These are phyloP conservation scores for Aphidius colemani DNA, from an alignment of 2,888 invertebrate species.

Conservation along the genomic window DNA sequence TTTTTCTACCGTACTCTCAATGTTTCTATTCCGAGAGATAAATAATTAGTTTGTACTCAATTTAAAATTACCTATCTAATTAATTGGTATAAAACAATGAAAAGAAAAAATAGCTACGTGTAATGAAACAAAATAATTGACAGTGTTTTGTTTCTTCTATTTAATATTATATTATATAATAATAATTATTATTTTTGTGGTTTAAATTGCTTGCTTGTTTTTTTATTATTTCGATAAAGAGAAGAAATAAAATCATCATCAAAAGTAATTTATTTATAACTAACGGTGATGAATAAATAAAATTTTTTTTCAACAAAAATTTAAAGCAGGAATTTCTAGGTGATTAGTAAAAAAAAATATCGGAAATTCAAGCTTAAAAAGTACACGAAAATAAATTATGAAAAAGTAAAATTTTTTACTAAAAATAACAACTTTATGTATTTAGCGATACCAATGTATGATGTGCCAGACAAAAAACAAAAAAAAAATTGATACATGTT, in stretches of 20 bases:
- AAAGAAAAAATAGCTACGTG: background rate
- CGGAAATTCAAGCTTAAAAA: conserved; percentile 3
- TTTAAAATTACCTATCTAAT: conserved; percentile 17
- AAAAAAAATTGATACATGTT: conserved; percentile 56
- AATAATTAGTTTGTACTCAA: conserved; percentile 28
- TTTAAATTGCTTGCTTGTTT: too few relatives aligned
- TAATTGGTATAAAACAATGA: background rate
- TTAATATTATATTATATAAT: background rate
- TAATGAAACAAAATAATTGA: too few relatives aligned
- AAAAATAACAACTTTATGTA: conserved; percentile 47
- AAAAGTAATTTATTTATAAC: conserved; percentile 42
- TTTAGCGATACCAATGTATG: conserved; percentile 60
- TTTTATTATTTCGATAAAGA: too few relatives aligned
- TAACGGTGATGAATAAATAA: conserved; percentile 17
- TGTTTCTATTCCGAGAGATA: conserved; percentile 12
- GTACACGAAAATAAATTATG: conserved; percentile 19
- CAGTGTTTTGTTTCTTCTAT: too few relatives aligned
- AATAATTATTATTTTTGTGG: conserved; percentile 12
- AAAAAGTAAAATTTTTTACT: background rate
- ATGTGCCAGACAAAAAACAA: conserved; percentile 56
- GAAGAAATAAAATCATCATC: background rate
- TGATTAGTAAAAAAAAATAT: too few relatives aligned
- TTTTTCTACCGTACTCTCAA: conserved; percentile 8
- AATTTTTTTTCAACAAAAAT: background rate
- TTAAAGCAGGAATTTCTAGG: background rate